Conservation (phyloP, 1,140 invertebrate genomes). For the Drosophila insularis region DNA sequence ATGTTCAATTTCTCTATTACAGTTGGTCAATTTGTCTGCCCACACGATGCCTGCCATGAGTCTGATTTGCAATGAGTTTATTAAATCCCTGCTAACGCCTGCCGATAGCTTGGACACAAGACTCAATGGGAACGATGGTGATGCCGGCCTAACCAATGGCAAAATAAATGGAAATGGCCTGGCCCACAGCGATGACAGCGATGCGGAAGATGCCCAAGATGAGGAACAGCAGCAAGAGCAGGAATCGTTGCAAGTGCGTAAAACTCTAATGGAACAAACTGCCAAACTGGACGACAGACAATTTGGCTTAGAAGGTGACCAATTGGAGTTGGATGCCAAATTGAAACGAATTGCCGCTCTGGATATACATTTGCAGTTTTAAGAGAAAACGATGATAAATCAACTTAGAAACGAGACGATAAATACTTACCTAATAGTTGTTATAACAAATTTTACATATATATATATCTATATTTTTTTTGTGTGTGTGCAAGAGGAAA, state of each 20-base stretch:
- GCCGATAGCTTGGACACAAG: conserved; percentile 44
- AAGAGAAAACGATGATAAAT: conserved; percentile 10
- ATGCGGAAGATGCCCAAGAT: conserved; percentile 28
- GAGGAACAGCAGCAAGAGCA: conserved; percentile 12
- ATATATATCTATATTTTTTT: neutral
- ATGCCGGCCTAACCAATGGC: conserved; percentile 45
- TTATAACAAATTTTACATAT: conserved; percentile 16
- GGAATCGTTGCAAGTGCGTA: conserved; percentile 27
- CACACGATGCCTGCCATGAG: conserved; percentile 84
- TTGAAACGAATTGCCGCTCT: conserved; percentile 37
- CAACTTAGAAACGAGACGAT: conserved; percentile 1
- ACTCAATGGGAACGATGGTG: conserved; percentile 8
- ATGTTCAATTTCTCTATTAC: conserved; percentile 66
- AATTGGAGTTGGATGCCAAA: conserved; percentile 40
- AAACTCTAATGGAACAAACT: conserved; percentile 47
- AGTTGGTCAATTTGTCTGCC: conserved; percentile 83
- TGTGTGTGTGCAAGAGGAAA: neutral
- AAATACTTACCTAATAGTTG: conserved; percentile 30
- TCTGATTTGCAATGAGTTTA: conserved; percentile 83
- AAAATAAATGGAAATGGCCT: conserved; percentile 60
- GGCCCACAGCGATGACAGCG: conserved; percentile 36
- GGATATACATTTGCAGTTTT: conserved; percentile 45
- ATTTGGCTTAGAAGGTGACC: conserved; percentile 21
- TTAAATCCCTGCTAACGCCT: conserved; percentile 81
- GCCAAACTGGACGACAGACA: conserved; percentile 34